A percentile compares a stretch with the other conserved stretches of the same genome.
phyloP scores from a whole-genome alignment of 2,797 vertebrate genomes.

The Parauchenoglanis punctatus region DNA sequence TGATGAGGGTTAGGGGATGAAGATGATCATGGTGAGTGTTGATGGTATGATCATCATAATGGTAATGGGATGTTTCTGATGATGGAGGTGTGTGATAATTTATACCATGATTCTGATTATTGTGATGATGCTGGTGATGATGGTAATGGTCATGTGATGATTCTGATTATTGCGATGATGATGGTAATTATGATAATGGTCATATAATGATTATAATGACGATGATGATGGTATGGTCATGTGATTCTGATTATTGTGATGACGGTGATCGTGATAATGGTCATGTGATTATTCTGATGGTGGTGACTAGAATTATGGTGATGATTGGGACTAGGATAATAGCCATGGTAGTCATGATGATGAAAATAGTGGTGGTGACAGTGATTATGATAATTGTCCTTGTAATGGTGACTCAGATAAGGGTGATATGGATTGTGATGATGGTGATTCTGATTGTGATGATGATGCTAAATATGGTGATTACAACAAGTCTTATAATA shows the following conservation, averaged over 20 bases:
- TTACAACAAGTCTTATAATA: not conserved
- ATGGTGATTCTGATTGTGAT: not conserved
- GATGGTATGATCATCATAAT: not conserved
- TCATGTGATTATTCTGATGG: not conserved
- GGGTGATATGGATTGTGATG: not conserved
- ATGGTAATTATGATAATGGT: too few relatives aligned
- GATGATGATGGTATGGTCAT: not conserved
- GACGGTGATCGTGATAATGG: not conserved
- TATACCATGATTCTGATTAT: not conserved
- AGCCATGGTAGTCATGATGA: not conserved
- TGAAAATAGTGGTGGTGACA: not conserved
- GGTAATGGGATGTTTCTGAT: not conserved
- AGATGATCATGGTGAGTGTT: not conserved
- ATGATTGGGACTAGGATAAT: not conserved
- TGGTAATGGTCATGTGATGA: not conserved
- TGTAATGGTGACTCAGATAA: not conserved
- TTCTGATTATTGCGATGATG: too few relatives aligned
- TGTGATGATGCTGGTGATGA: accelerated
- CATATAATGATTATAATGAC: not conserved
- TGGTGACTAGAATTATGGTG: too few relatives aligned
- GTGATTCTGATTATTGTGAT: not conserved
- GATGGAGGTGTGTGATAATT: too few relatives aligned
- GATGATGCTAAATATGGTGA: not conserved
- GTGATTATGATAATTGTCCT: not conserved
- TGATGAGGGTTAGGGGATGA: not conserved